Percentiles rank a stretch among this genome's conserved stretches.
These are phyloP conservation scores for Piaya cayana DNA, from an alignment of 2,113 vertebrate species.

Conservation along the genomic window DNA sequence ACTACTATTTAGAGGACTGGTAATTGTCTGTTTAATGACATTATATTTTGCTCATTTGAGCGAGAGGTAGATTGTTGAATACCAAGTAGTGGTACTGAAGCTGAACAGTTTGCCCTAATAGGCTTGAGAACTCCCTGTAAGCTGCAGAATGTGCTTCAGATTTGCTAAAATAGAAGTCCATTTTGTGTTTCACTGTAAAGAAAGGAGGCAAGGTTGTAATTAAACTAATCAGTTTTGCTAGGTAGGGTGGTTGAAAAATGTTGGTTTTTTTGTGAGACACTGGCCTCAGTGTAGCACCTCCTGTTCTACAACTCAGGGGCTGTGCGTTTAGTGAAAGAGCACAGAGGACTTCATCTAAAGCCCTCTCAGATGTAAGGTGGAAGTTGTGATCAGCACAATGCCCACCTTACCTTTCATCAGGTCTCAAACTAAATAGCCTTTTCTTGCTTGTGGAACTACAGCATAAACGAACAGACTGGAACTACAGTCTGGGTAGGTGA, in stretches of 20 bases:
- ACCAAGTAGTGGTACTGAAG: neutral
- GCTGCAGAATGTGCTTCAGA: neutral
- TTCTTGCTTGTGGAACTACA: fast-evolving
- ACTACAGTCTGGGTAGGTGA: neutral
- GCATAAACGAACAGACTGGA: neutral
- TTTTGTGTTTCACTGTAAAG: neutral
- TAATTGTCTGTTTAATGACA: neutral
- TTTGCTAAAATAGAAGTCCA: neutral
- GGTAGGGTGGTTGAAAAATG: fast-evolving
- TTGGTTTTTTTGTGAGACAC: neutral
- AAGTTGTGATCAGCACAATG: neutral
- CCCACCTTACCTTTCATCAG: neutral
- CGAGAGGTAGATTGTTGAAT: neutral
- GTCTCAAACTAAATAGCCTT: neutral
- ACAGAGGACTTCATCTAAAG: neutral
- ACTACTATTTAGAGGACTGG: neutral
- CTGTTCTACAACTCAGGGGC: fast-evolving
- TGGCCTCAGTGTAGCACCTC: neutral
- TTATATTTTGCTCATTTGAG: neutral
- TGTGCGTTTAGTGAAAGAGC: neutral
- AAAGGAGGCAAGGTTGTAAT: neutral
- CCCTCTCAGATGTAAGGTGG: neutral
- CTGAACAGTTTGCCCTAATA: neutral
- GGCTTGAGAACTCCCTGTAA: neutral
- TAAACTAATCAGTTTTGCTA: neutral